Evolutionary conservation across 1,140 invertebrate genomes (phyloP), one percentile per base, ranked within the genome.

Genomic region (Lethrus apterus): DNA sequence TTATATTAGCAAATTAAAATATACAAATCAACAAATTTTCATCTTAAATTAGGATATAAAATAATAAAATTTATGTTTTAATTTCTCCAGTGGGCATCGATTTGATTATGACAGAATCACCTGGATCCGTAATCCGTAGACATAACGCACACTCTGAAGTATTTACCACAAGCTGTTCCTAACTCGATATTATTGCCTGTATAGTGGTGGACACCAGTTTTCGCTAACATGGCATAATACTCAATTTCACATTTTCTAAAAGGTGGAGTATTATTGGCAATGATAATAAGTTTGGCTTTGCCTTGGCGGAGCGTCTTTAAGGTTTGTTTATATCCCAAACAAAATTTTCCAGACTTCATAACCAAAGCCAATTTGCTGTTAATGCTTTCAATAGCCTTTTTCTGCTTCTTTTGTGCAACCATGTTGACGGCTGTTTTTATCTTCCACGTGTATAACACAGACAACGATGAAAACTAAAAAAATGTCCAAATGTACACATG

Each of bases 161-260:
- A 97, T 80, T 98, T 99, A 72, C 97, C 97, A 65, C 97, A 99
- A 18, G 95, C 95, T 46, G 96, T 99, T 51, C 97, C 97, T 52
- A 99, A 74, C 69, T 99, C 97, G 62, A 98, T 97, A 70, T 99
- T 99, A 76, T 94, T 98, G 19, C 96, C 97, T 54, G 88, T 88
- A 75, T 98, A 99, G 68, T 99, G 95, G 66, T 99, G 97, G n/a
- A 99, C 96, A 56, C 96, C 97, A 59, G 94, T 98, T 69, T 98
- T 98, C 3, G 97, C 93, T 65, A 99, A 80, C 89, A 99, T 97
- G 43, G 96, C 95, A 66, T 99, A 98, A 70, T 99, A 99, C 67
- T 99, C 95, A 70, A 98, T 97, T 72, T 98, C 93, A 8, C 89
- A 95, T 76, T 95, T 95, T 73, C 94, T 93, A 66, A 99, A 76